These are phyloP conservation scores for Dione juno DNA, from an alignment of 2,888 invertebrate genomes.

Conservation along the genomic window DNA sequence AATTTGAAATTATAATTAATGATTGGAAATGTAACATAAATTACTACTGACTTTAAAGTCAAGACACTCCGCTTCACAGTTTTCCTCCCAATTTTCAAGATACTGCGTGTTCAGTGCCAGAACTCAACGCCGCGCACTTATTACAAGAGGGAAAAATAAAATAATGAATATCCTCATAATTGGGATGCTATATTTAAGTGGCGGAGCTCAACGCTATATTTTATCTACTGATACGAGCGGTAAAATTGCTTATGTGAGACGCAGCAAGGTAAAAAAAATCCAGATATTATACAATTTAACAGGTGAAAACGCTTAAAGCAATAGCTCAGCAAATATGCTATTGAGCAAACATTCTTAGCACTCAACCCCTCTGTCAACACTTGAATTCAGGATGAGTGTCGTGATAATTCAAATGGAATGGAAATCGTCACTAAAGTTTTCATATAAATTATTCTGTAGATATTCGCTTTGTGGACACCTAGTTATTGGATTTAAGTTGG, in stretches of 20 bases:
- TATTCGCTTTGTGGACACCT: background rate
- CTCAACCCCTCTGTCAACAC: constrained; percentile 12
- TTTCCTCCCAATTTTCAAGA: background rate
- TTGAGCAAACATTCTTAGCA: background rate
- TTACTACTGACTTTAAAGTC: background rate
- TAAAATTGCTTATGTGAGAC: too few relatives aligned
- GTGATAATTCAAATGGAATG: constrained; percentile 10
- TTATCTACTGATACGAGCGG: too few relatives aligned
- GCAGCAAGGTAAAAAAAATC: background rate
- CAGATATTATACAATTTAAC: background rate
- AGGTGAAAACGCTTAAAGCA: background rate
- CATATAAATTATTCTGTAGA: background rate
- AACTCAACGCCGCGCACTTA: background rate
- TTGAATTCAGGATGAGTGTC: background rate
- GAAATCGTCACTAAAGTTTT: constrained; percentile 3
- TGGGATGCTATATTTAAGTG: too few relatives aligned
- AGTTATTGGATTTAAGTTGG: background rate
- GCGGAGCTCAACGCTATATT: too few relatives aligned
- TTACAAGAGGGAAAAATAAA: background rate
- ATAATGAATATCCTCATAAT: background rate
- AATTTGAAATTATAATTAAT: constrained; percentile 8
- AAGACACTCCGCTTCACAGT: background rate
- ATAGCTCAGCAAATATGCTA: background rate
- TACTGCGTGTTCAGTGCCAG: background rate
- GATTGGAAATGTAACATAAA: background rate